These are phyloP conservation scores for Trogon melanurus DNA, from an alignment of 2,113 vertebrate genomes.

Conservation along the genomic window DNA sequence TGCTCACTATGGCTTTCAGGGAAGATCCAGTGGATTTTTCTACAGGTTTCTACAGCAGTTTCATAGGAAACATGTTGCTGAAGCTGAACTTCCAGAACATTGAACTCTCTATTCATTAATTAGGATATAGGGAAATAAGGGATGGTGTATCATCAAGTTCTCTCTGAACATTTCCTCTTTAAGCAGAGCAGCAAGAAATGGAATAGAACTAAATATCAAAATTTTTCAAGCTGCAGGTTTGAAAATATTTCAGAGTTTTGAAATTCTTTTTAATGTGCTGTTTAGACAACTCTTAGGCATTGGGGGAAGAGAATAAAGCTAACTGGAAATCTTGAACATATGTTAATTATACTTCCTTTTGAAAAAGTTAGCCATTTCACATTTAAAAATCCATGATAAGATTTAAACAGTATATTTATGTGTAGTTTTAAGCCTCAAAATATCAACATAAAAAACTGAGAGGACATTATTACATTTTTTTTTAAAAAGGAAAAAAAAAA, in stretches of 20 bases:
- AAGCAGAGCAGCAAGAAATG: not conserved
- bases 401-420: not conserved
- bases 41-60: not conserved
- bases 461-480: not conserved
- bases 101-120: not conserved
- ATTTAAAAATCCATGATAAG: not conserved
- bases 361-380: not conserved
- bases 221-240: not conserved
- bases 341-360: not conserved
- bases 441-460: not conserved
- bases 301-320: not conserved
- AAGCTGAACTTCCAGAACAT: not conserved
- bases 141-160: not conserved
- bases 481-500: too few relatives aligned
- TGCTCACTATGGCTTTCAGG: not conserved
- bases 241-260: not conserved
- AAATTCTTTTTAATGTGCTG: not conserved
- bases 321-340: not conserved
- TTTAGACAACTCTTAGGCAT: not conserved
- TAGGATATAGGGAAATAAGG: not conserved
- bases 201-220: not conserved
- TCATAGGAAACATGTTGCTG: not conserved
- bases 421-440: not conserved
- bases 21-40: not conserved
- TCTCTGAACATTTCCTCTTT: not conserved